Evolutionary conservation across 2,113 vertebrate species (phyloP), one percentile per base, ranked within the genome.

Genomic region (Noctilio leporinus): DNA sequence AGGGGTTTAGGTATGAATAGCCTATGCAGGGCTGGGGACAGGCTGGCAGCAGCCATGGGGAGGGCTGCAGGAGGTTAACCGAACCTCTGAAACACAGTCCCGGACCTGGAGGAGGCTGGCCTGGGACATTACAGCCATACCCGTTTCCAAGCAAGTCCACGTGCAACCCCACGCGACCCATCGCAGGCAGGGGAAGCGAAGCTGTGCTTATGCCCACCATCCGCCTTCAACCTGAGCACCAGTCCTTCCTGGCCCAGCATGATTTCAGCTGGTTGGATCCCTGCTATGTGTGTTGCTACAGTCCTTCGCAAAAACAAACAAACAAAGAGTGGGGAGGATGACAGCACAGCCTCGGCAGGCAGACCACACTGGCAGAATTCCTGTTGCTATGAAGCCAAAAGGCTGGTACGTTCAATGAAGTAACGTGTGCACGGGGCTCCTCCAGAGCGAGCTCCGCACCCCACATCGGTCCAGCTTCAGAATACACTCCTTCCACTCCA

Each of bases 11-110:
- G n/a, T 19, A 4, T 24, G n/a, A 55, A 10, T 24, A 40, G 62
- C 47, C 47, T 30, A 0, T 0, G 8, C 33, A 3, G 9, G 12
- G 65, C 20, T 24, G 40, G 51, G 55, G 47, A 10, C 4, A 22
- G 20, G 19, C 69, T 15, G 33, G 40, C 24, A 24, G 49, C 3
- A 6, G 64, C 73, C 51, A 0, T 33, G 3, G 57, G 47, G 16
- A 49, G 45, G 40, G n/a, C 1, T 17, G 9, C 6, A 26, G 40
- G 28, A 59, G 17, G 53, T 38, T 5, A 20, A 6, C 43, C 28
- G 26, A 2, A 5, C 43, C 35, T 82, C 67, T 55, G 82, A 87
- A 59, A 49, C 40, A 12, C 30, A n/a, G 35, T 30, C 49, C 73
- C 55, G 17, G 43, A 82, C 53, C 55, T 24, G 10, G 35, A 53